Evolutionary conservation across 2,113 vertebrate genomes (phyloP).

Genomic region (Falcunculus frontatus): DNA sequence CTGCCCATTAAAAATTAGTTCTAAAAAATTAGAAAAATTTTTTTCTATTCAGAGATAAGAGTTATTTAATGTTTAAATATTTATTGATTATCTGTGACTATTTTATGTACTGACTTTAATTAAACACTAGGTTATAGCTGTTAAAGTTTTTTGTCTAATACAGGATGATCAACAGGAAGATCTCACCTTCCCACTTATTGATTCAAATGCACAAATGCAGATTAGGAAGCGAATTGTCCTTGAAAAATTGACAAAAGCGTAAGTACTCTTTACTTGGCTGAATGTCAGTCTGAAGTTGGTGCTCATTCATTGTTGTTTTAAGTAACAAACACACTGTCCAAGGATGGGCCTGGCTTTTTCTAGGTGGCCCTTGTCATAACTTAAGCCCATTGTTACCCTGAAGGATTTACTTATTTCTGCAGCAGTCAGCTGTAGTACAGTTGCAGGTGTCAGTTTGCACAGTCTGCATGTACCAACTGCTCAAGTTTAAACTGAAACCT

Average conservation of each 20-base stretch:
- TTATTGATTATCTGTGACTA: neutral
- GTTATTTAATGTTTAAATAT: neutral
- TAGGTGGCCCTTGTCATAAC: neutral
- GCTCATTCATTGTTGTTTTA: neutral
- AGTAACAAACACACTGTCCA: neutral
- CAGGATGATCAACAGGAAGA: constrained; percentile 59
- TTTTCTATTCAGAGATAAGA: neutral
- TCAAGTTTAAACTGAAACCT: neutral
- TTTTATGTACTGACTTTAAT: neutral
- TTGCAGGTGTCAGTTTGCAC: neutral
- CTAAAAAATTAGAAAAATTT: too few species aligned
- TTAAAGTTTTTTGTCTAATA: constrained; percentile 21
- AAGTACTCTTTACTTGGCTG: constrained; percentile 47
- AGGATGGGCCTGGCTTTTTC: neutral
- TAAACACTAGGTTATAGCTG: neutral
- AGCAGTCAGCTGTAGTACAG: neutral
- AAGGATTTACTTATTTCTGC: neutral
- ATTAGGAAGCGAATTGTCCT: constrained; percentile 89
- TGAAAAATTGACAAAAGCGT: constrained; percentile 88
- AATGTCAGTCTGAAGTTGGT: neutral
- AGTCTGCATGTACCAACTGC: neutral
- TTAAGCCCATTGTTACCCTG: neutral
- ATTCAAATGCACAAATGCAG: constrained; percentile 86
- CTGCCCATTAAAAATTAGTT: neutral
- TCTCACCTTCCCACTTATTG: constrained; percentile 81